A percentile compares a stretch with the other conserved stretches of the same genome.
phyloP scores from a whole-genome alignment of 2,888 invertebrate genomes.

The Conchocele bisecta region DNA sequence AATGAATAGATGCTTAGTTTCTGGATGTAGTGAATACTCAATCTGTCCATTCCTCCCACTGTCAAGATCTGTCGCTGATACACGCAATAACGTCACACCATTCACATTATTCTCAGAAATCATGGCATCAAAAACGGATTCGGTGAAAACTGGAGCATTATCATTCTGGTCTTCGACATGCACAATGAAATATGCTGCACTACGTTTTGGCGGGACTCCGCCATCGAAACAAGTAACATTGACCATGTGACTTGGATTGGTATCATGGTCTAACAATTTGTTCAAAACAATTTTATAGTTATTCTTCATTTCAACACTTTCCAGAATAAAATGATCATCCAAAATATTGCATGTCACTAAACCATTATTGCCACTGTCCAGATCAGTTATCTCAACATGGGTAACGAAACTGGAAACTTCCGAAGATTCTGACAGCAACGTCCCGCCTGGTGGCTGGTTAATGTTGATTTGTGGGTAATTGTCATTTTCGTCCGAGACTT shows the following conservation, averaged over 20 bases:
- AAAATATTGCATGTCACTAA: constrained; percentile 68
- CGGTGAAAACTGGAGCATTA: constrained; percentile 73
- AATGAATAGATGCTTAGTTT: constrained; percentile 58
- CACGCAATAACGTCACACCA: constrained; percentile 66
- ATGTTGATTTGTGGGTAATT: constrained; percentile 93
- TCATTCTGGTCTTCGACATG: constrained; percentile 77
- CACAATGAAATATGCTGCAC: constrained; percentile 66
- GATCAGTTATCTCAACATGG: constrained; percentile 90
- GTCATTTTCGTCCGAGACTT: constrained; percentile 90
- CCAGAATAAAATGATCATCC: constrained; percentile 67
- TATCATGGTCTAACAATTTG: constrained; percentile 71
- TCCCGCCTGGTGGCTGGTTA: constrained; percentile 91
- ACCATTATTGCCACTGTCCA: constrained; percentile 73
- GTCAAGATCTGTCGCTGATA: constrained; percentile 74
- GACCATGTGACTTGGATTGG: constrained; percentile 65
- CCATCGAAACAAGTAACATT: constrained; percentile 73
- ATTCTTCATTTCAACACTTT: constrained; percentile 55
- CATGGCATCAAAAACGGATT: constrained; percentile 62
- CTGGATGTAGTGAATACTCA: constrained; percentile 63
- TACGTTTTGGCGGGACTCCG: constrained; percentile 68
- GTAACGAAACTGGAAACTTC: constrained; percentile 95
- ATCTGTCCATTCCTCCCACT: constrained; percentile 66
- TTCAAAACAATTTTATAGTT: constrained; percentile 71
- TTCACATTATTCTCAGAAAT: constrained; percentile 74
- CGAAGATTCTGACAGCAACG: constrained; percentile 85